Conservation (phyloP, 1,140 invertebrate genomes). For the Stegodyphus dumicola region DNA sequence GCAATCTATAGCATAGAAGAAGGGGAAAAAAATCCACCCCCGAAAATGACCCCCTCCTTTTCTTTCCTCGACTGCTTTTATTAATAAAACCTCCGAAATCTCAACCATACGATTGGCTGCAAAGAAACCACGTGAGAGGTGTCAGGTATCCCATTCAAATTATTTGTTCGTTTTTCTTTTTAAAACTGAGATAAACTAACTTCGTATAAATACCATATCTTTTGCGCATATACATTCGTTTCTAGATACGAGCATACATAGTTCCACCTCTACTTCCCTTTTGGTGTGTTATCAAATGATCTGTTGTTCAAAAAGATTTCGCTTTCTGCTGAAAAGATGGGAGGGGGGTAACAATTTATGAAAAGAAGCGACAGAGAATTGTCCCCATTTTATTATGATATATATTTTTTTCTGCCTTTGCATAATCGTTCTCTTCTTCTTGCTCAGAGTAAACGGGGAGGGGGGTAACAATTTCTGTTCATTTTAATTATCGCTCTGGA, state of each 20-base stretch:
- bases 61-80: constrained; percentile 41
- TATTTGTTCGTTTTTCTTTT: constrained; percentile 9
- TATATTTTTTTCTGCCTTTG: constrained; percentile 32
- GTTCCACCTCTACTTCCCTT: neutral
- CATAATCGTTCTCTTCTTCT: constrained; percentile 53
- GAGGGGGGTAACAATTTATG: constrained; percentile 25
- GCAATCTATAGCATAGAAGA: constrained; percentile 10
- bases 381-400: constrained; percentile 57
- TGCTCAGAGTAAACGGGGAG: constrained; percentile 10
- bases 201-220: constrained; percentile 29
- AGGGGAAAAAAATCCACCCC: constrained; percentile 22
- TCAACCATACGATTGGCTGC: constrained; percentile 40
- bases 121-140: constrained; percentile 39
- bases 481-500: constrained; percentile 60
- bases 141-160: constrained; percentile 43
- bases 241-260: neutral
- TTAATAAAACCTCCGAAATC: constrained; percentile 49
- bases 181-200: constrained; percentile 24
- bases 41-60: neutral
- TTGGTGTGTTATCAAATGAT: constrained; percentile 42
- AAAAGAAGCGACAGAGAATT: constrained; percentile 55
- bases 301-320: constrained; percentile 42
- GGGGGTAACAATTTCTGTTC: constrained; percentile 54
- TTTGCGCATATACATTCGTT: neutral
- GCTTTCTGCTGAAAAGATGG: neutral